Conservation (phyloP, 2,797 vertebrate genomes). For the Poeciliopsis infans region DNA sequence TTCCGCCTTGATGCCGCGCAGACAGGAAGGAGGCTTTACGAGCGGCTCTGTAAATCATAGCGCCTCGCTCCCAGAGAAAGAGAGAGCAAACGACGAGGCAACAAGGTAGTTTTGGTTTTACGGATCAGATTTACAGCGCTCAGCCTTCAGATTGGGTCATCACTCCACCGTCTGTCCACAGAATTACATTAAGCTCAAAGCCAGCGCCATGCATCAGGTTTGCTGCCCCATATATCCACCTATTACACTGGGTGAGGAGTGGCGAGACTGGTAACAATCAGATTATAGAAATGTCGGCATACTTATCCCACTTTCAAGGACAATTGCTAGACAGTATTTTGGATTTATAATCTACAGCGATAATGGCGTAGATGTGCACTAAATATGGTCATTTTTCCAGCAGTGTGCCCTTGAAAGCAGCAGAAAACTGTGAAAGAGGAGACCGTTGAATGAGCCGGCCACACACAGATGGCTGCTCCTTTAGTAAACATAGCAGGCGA, state of each 20-base stretch:
- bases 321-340: slow-evolving; percentile 26
- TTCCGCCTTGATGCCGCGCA: slow-evolving; percentile 29
- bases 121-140: slow-evolving; percentile 57
- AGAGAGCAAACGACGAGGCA: slow-evolving; percentile 37
- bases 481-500: slow-evolving; percentile 56
- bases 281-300: slow-evolving; percentile 52
- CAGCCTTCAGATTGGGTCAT: slow-evolving; percentile 70
- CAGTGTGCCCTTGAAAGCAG: slow-evolving; percentile 7
- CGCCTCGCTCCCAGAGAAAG: slow-evolving; percentile 38
- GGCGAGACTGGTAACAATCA: slow-evolving; percentile 44
- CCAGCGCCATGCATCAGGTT: slow-evolving; percentile 65
- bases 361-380: neutral
- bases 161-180: slow-evolving; percentile 64
- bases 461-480: slow-evolving; percentile 33
- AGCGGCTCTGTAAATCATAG: slow-evolving; percentile 63
- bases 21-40: slow-evolving; percentile 63
- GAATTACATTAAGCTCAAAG: slow-evolving; percentile 73
- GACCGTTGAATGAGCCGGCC: slow-evolving; percentile 18
- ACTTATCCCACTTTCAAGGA: slow-evolving; percentile 41
- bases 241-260: slow-evolving; percentile 58
- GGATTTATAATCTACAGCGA: slow-evolving; percentile 11
- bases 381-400: slow-evolving; percentile 12
- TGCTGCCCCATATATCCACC: slow-evolving; percentile 58
- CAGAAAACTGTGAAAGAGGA: slow-evolving; percentile 18
- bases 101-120: slow-evolving; percentile 40